These are phyloP conservation scores for Apostichopus parvimensis DNA, from an alignment of 35 echinoderm and acorn worm genomes.

Conservation along the genomic window DNA sequence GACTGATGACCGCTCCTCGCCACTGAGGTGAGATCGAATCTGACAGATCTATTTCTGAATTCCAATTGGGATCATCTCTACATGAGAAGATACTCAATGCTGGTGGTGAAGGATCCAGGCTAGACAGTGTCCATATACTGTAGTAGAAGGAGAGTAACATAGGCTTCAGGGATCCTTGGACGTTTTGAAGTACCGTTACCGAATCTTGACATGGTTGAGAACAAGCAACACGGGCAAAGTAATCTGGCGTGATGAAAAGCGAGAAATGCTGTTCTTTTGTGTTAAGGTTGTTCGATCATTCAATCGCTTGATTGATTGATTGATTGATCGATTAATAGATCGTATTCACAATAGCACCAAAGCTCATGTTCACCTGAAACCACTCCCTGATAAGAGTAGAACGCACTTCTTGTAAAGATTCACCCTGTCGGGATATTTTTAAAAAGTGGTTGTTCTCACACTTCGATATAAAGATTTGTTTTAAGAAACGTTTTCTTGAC, in stretches of 20 bases:
- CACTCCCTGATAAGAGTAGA: too few species aligned
- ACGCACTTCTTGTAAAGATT: too few species aligned
- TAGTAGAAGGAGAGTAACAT: constrained; percentile 48
- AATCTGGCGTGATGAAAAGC: not conserved
- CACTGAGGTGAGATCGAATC: not conserved
- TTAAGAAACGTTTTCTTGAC: too few species aligned
- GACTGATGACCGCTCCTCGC: constrained; percentile 17
- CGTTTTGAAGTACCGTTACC: not conserved
- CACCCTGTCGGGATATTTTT: too few species aligned
- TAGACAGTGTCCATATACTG: constrained; percentile 7
- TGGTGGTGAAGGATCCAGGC: not conserved
- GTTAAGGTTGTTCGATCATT: too few species aligned
- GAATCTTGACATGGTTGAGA: not conserved
- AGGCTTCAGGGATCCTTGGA: not conserved
- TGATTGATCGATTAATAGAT: too few species aligned
- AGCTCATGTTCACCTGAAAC: too few species aligned
- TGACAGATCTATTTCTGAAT: not conserved
- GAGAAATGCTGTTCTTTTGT: too few species aligned
- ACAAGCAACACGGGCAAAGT: constrained; percentile 9
- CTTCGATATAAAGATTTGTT: too few species aligned
- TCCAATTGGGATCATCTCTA: not conserved
- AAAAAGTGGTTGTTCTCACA: too few species aligned
- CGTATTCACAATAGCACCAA: too few species aligned
- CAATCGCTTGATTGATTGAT: too few species aligned
- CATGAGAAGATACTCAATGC: constrained; percentile 9